These are phyloP conservation scores for Malurus alboscapulatus DNA, from an alignment of 2,113 vertebrate genomes.

Conservation along the genomic window DNA sequence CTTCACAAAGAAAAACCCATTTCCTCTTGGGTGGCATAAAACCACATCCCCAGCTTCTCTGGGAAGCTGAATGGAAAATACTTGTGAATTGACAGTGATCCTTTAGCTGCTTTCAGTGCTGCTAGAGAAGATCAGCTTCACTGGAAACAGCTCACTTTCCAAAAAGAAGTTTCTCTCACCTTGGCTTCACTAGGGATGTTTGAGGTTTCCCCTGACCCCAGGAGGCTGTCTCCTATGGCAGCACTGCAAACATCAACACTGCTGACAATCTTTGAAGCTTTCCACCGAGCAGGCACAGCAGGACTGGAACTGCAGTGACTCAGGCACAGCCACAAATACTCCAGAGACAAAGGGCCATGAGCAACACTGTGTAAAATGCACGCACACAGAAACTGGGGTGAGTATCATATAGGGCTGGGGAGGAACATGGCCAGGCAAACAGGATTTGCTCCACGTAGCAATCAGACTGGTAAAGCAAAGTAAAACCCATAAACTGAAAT, in stretches of 20 bases:
- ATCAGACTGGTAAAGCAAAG: neutral
- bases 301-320: neutral
- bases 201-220: neutral
- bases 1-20: neutral
- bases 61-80: neutral
- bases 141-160: neutral
- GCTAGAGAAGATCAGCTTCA: neutral
- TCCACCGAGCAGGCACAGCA: neutral
- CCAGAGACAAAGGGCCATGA: neutral
- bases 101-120: neutral
- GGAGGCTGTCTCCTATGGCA: neutral
- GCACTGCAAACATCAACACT: neutral
- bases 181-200: neutral
- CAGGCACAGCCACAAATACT: conserved; percentile 1
- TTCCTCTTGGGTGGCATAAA: neutral
- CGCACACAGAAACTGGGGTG: neutral
- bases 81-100: neutral
- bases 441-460: neutral
- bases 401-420: neutral
- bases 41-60: neutral
- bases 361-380: neutral
- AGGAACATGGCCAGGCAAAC: neutral
- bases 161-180: neutral
- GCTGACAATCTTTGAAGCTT: neutral
- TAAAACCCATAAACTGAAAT: neutral